Conservation (phyloP, 2,113 vertebrate genomes). For the Rhabdomys dilectus region DNA sequence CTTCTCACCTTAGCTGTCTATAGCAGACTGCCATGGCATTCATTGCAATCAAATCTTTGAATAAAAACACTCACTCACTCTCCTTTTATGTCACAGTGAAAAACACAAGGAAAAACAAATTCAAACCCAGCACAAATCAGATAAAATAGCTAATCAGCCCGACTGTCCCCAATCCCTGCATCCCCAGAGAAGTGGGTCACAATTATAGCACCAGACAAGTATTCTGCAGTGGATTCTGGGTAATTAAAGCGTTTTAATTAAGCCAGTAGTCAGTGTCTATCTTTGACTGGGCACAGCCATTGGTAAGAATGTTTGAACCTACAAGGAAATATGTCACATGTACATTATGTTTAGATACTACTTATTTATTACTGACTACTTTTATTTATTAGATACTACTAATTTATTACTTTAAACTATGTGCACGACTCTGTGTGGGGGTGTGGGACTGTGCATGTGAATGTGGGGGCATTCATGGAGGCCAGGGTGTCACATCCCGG, state of each 20-base stretch:
- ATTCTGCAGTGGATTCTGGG: too few species aligned
- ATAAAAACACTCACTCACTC: not conserved
- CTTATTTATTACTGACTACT: not conserved
- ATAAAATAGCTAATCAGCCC: not conserved
- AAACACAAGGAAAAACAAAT: constrained; percentile 8
- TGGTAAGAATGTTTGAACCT: not conserved
- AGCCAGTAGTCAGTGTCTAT: not conserved
- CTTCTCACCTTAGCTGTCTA: not conserved
- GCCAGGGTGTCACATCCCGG: not conserved
- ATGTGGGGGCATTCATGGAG: not conserved
- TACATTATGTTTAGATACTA: not conserved
- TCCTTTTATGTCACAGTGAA: constrained; percentile 39
- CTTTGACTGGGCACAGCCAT: not conserved
- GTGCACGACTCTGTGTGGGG: not conserved
- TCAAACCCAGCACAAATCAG: constrained; percentile 25
- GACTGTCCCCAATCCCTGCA: not conserved
- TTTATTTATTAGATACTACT: not conserved
- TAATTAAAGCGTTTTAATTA: not conserved
- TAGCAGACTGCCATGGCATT: too few species aligned
- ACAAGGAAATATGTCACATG: not conserved
- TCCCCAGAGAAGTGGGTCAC: not conserved
- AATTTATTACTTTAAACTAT: not conserved
- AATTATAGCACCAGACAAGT: not conserved
- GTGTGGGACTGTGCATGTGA: not conserved
- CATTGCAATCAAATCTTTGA: not conserved